Conservation (phyloP, 2,888 invertebrate species). For the Cantharis nigra region DNA sequence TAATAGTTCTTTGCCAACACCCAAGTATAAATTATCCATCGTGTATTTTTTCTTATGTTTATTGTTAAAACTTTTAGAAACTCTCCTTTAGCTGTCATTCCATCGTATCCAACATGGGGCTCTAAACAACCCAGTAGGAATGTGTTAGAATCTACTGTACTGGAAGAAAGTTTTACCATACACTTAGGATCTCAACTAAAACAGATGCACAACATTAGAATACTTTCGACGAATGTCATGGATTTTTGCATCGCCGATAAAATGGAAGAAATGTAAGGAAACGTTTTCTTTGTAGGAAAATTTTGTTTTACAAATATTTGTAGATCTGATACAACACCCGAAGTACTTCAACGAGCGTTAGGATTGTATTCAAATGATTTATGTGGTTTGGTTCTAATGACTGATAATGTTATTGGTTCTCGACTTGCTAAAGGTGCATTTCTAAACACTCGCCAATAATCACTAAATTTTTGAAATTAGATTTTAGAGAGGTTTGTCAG, state of each 20-base stretch:
- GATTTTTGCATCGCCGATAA: constrained; percentile 71
- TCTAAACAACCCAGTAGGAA: constrained; percentile 25
- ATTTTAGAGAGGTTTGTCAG: constrained; percentile 72
- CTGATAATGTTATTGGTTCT: constrained; percentile 60
- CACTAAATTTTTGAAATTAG: constrained; percentile 55
- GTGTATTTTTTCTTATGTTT: constrained; percentile 2
- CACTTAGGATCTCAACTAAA: constrained; percentile 97
- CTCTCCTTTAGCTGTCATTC: constrained; percentile 56
- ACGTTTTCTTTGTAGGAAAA: neutral
- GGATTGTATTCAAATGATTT: constrained; percentile 92
- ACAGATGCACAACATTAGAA: constrained; percentile 96
- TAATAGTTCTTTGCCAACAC: constrained; percentile 59
- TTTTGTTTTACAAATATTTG: constrained; percentile 15
- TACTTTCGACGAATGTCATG: constrained; percentile 82
- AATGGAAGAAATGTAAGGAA: constrained; percentile 34
- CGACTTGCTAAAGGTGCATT: constrained; percentile 47
- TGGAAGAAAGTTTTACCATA: constrained; percentile 97
- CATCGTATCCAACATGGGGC: constrained; percentile 27
- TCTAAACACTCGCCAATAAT: neutral
- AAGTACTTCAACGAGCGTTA: constrained; percentile 89
- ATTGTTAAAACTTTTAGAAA: constrained; percentile 44
- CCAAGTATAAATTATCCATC: constrained; percentile 53
- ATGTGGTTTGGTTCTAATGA: constrained; percentile 84
- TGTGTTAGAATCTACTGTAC: constrained; percentile 38
- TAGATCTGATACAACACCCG: constrained; percentile 69